A percentile compares a stretch with the other conserved stretches of the same genome.
Conservation (phyloP, 2,797 vertebrate species). For the Thunnus albacares region DNA sequence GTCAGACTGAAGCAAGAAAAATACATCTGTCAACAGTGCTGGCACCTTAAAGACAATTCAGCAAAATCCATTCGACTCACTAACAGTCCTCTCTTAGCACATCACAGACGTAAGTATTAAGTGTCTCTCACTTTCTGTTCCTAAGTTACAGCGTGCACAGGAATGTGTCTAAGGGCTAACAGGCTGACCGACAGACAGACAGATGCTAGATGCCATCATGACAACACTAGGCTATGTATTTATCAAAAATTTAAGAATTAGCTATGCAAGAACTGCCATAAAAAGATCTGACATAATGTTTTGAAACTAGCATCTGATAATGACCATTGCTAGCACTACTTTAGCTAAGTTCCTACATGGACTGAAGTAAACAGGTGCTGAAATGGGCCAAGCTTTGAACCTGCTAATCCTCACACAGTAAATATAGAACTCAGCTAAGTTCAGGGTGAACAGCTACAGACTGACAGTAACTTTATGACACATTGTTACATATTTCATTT, state of each 20-base stretch:
- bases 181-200: neutral
- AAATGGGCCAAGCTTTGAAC: constrained; percentile 71
- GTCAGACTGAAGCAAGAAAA: neutral
- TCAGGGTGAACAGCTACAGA: constrained; percentile 61
- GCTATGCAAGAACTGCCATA: neutral
- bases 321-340: neutral
- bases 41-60: neutral
- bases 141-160: neutral
- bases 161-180: constrained; percentile 14
- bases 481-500: constrained; percentile 63
- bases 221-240: neutral
- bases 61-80: constrained; percentile 1
- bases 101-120: constrained; percentile 7
- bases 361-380: constrained; percentile 83
- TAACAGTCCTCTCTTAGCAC: neutral
- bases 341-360: constrained; percentile 50
- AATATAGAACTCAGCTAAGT: constrained; percentile 83
- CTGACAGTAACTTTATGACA: constrained; percentile 56
- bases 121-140: constrained; percentile 22
- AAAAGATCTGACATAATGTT: neutral
- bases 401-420: constrained; percentile 83
- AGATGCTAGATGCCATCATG: constrained; percentile 1
- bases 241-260: neutral
- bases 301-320: constrained; percentile 3
- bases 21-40: neutral